Evolutionary conservation across 2,888 invertebrate species (phyloP), one percentile per base, ranked within the genome.

Genomic region (Lasioglossum morio): DNA sequence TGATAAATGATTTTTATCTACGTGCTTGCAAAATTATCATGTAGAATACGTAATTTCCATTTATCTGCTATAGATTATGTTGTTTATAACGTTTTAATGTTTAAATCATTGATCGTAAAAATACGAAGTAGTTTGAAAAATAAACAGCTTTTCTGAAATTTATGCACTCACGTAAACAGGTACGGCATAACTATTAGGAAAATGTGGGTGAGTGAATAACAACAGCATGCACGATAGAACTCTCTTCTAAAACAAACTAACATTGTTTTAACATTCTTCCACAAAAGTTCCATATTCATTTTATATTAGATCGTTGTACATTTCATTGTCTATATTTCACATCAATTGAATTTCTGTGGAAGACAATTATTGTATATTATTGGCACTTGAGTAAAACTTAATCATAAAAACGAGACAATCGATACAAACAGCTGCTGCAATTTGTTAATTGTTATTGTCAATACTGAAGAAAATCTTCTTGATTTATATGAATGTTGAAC

Each of bases 121-220:
- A 63, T 40, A 14, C 27, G 4, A 48, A 19, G 10, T 46, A 72
- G 5, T 46, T 48, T 72, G 19, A 23, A 46, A 19, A 70, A 14
- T n/a, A 48, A 79, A 57, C 16, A 19, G n/a, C 23, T 30, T 72
- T 30, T 43, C 40, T 57, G 23, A 72, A n/a, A 2, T 63, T 4
- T 77, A 14, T 53, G 57, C 10, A 74, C 70, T 80, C 53, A 34
- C 57, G 30, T 74, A 46, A 77, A 73, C 77, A 86, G 85, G 85
- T 85, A 77, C 75, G 60, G 30, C 80, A 69, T 85, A 85, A 72
- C 46, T 77, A n/a, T 70, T 82, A 69, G 72, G 77, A 74, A 46
- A 16, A 53, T 40, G 10, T 60, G 40, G 79, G 84, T 86, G 85
- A 86, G 85, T 84, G 27, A 74, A 69, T 77, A 77, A 80, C 63